These are phyloP conservation scores for Hydrocynus forskahlii DNA, from an alignment of 2,797 vertebrate genomes.

Conservation along the genomic window DNA sequence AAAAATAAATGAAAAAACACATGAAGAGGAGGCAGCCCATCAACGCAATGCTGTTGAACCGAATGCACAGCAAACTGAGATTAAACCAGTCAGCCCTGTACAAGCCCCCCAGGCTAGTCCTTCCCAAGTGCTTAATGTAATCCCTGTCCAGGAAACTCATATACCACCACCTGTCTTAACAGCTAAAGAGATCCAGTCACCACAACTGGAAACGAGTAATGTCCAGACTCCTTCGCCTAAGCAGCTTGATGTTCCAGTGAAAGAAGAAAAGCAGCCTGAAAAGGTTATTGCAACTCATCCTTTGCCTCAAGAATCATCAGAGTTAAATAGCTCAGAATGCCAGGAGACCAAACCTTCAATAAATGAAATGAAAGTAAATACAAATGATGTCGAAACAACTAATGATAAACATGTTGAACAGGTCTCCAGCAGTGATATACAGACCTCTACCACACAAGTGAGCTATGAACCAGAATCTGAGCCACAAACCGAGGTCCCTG, in stretches of 20 bases:
- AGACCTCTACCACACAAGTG: conserved; percentile 78
- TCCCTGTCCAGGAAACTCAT: conserved; percentile 33
- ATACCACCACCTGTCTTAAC: conserved; percentile 6
- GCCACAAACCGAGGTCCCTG: conserved; percentile 65
- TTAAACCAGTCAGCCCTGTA: conserved; percentile 73
- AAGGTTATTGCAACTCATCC: conserved; percentile 35
- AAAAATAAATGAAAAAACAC: conserved; percentile 73
- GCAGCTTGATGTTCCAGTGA: conserved; percentile 49
- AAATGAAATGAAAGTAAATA: conserved; percentile 52
- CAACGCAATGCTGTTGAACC: conserved; percentile 75
- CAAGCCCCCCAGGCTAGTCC: conserved; percentile 59
- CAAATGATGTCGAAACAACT: conserved; percentile 59
- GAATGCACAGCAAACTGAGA: conserved; percentile 69
- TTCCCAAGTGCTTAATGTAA: neutral
- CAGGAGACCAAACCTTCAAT: conserved; percentile 65
- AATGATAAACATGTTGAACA: conserved; percentile 72
- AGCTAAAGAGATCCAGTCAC: conserved; percentile 58
- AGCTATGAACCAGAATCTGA: conserved; percentile 68
- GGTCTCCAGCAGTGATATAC: conserved; percentile 71
- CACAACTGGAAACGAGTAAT: conserved; percentile 64
- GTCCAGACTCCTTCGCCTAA: conserved; percentile 50
- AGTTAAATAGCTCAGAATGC: conserved; percentile 61
- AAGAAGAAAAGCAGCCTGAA: conserved; percentile 64
- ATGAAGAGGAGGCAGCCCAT: conserved; percentile 71
- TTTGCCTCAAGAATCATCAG: conserved; percentile 58